phyloP scores from a whole-genome alignment of 1,140 invertebrate species.

The Hylyphantes graminicola region DNA sequence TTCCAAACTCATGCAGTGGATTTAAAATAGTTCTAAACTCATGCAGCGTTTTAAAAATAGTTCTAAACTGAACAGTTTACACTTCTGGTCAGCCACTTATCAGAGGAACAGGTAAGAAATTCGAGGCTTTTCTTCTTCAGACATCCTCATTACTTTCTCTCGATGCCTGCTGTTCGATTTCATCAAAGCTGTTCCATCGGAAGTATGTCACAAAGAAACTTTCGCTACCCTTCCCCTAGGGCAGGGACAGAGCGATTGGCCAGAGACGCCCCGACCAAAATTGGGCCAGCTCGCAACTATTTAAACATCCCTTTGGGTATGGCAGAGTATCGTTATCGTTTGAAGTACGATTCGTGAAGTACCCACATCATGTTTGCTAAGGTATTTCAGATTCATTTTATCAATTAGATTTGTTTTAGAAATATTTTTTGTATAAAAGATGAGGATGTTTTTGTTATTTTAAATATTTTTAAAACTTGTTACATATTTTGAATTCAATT shows the following conservation, averaged over 20 bases:
- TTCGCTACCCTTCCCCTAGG: conserved; percentile 40
- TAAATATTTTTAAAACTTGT: background rate
- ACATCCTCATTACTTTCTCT: background rate
- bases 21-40: too few relatives aligned
- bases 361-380: conserved; percentile 22
- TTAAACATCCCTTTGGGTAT: conserved; percentile 32
- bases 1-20: too few relatives aligned
- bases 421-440: background rate
- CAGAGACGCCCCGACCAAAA: conserved; percentile 36
- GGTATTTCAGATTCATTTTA: conserved; percentile 4
- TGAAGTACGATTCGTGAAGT: conserved; percentile 6
- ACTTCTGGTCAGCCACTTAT: too few relatives aligned
- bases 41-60: too few relatives aligned
- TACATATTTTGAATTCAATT: background rate
- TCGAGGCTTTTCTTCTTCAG: background rate
- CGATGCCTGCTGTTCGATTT: conserved; percentile 12
- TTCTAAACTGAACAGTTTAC: too few relatives aligned
- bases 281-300: conserved; percentile 26
- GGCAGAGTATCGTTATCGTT: conserved; percentile 7
- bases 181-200: conserved; percentile 32
- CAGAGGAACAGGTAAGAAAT: too few relatives aligned
- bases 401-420: background rate
- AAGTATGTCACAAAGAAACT: conserved; percentile 51
- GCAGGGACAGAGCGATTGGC: conserved; percentile 33
- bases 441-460: background rate